Percentiles rank a stretch among this genome's conserved stretches.
These are phyloP conservation scores for Drosophila orosa DNA, from an alignment of 1,140 invertebrate species.

Conservation along the genomic window DNA sequence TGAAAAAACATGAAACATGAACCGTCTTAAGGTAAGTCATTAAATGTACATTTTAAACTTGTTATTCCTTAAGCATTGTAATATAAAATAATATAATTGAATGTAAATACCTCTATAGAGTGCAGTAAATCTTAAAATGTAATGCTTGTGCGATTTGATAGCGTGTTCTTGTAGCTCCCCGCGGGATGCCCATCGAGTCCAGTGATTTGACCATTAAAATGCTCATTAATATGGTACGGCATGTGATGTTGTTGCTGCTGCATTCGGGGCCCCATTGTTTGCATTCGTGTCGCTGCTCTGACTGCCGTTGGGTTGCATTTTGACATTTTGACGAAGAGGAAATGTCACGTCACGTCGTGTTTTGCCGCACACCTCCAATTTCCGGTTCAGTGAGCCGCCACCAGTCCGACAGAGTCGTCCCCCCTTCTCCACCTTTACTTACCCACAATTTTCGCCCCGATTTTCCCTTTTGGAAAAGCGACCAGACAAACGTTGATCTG, in stretches of 20 bases:
- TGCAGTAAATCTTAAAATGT: not conserved
- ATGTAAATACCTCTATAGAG: no score
- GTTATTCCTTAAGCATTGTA: no score
- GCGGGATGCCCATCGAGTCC: not conserved
- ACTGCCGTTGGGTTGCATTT: constrained; percentile 68
- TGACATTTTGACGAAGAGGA: constrained; percentile 84
- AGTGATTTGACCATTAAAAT: constrained; percentile 43
- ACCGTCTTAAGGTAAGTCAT: no score
- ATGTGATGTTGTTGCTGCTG: constrained; percentile 31
- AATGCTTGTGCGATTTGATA: not conserved
- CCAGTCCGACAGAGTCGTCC: not conserved
- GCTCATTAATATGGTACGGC: constrained; percentile 48
- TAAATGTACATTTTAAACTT: no score
- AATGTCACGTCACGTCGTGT: constrained; percentile 84
- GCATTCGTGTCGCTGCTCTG: constrained; percentile 56
- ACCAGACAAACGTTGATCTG: constrained; percentile 27
- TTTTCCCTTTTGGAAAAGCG: constrained; percentile 16
- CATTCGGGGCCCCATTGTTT: constrained; percentile 55
- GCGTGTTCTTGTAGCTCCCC: not conserved
- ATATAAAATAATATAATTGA: no score
- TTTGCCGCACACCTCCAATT: constrained; percentile 84
- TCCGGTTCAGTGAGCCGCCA: constrained; percentile 83
- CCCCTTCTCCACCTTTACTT: not conserved
- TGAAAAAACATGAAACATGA: no score
- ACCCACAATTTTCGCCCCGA: not conserved